Evolutionary conservation across 2,797 vertebrate species (phyloP).

Genomic region (Taeniopygia guttata): DNA sequence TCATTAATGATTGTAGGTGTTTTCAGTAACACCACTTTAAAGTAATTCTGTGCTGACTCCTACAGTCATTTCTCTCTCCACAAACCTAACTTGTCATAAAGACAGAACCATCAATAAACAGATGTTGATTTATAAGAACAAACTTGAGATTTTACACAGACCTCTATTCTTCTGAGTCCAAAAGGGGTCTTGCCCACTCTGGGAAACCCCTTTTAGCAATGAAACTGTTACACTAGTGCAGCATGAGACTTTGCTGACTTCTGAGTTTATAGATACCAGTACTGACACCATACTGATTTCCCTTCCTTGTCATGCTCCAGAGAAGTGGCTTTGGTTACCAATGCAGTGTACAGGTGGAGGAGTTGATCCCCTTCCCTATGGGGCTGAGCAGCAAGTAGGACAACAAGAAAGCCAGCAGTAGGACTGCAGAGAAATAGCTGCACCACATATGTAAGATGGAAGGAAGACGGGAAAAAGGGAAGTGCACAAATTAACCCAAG

Average conservation of each 20-base stretch:
- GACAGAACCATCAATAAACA: not conserved
- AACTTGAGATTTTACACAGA: not conserved
- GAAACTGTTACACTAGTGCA: not conserved
- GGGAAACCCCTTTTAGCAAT: not conserved
- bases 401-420: not conserved
- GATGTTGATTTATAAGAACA: not conserved
- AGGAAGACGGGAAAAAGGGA: not conserved
- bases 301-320: not conserved
- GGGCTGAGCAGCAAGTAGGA: not conserved
- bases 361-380: not conserved
- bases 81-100: not conserved
- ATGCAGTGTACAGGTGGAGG: not conserved
- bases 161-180: not conserved
- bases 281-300: not conserved
- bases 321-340: not conserved
- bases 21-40: not conserved
- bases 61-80: not conserved
- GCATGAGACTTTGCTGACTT: not conserved
- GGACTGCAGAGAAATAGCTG: not conserved
- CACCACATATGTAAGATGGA: not conserved
- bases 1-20: not conserved
- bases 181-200: not conserved
- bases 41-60: not conserved
- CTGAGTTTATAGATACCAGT: not conserved
- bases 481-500: not conserved